Conservation (phyloP, 1,140 invertebrate species). For the Pristionchus pacificus region DNA sequence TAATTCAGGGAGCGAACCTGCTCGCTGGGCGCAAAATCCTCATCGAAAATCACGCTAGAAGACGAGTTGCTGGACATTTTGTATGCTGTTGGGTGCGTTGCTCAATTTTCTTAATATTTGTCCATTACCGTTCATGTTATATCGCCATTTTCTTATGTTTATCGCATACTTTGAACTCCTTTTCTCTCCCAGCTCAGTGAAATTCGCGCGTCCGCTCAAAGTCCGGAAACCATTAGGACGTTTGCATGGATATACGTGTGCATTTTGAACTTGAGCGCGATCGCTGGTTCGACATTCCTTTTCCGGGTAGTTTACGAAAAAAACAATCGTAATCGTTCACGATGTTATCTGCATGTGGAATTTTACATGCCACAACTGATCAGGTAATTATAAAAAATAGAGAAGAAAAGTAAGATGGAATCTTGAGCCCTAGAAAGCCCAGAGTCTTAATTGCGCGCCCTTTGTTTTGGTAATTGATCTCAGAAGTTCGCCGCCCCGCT, state of each 20-base stretch:
- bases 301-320: too few species aligned
- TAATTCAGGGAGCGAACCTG: neutral
- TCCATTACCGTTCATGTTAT: neutral
- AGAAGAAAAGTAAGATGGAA: too few species aligned
- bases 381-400: too few species aligned
- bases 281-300: too few species aligned
- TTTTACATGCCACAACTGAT: too few species aligned
- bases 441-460: too few species aligned
- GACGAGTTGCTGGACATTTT: conserved; percentile 55
- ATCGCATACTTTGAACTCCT: conserved; percentile 2
- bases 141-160: neutral
- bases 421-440: too few species aligned
- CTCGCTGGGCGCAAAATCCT: conserved; percentile 41
- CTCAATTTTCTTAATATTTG: conserved; percentile 6
- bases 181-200: neutral
- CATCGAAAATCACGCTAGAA: conserved; percentile 50
- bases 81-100: conserved; percentile 47
- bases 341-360: too few species aligned
- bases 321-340: too few species aligned
- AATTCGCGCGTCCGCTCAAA: conserved; percentile 9
- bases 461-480: too few species aligned
- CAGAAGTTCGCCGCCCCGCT: too few species aligned
- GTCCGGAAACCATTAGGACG: neutral
- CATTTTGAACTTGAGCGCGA: too few species aligned
- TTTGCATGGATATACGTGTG: conserved; percentile 13